Conservation (phyloP, 2,113 vertebrate species). For the Oreochromis tanganicae region DNA sequence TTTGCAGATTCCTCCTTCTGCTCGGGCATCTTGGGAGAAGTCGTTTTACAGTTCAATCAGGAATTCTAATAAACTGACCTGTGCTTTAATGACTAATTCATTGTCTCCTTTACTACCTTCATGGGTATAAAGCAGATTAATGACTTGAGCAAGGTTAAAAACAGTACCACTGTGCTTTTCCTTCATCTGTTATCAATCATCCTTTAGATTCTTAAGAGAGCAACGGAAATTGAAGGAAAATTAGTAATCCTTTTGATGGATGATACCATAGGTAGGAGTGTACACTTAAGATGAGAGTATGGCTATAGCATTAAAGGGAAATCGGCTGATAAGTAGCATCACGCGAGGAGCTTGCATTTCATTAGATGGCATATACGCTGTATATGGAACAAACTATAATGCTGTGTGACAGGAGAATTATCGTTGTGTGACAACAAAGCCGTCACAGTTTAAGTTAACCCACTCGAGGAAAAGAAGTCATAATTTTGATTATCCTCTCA, state of each 20-base stretch:
- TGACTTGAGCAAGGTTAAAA: constrained; percentile 79
- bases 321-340: constrained; percentile 25
- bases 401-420: constrained; percentile 24
- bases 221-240: constrained; percentile 73
- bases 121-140: constrained; percentile 77
- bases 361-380: not conserved
- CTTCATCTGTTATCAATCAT: constrained; percentile 75
- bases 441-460: not conserved
- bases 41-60: constrained; percentile 77
- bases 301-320: constrained; percentile 38
- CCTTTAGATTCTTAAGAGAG: constrained; percentile 72
- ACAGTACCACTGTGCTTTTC: constrained; percentile 74
- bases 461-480: not conserved
- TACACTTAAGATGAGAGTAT: constrained; percentile 41
- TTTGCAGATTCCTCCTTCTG: constrained; percentile 47
- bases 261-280: constrained; percentile 52
- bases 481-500: constrained; percentile 11
- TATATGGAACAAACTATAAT: constrained; percentile 16
- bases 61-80: constrained; percentile 79
- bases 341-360: constrained; percentile 9
- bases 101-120: constrained; percentile 77
- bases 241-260: constrained; percentile 72
- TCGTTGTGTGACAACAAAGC: constrained; percentile 2
- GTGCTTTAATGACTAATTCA: constrained; percentile 78
- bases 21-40: constrained; percentile 53